Base-by-base conservation (phyloP, 2,113 vertebrate genomes). In the Pseudopipra pipra region DNA sequence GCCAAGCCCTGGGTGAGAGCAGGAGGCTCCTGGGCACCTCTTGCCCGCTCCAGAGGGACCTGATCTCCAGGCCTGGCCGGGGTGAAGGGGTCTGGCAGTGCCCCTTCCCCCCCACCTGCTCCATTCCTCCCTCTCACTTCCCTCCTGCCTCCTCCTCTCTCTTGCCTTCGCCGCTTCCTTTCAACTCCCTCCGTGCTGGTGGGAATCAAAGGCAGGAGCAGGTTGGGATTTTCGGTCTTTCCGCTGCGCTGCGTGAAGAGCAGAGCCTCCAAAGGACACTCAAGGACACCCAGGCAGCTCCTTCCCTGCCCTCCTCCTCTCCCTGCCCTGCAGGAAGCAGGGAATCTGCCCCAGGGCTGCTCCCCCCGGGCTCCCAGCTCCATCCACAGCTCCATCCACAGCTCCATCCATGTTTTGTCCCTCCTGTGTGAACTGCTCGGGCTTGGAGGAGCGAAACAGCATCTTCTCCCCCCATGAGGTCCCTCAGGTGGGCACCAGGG, bases 211-310 rank as follows among this genome's bases (percentile, higher is more conserved):
- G 89, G 66, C 58, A 43, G 44, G 77, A 93, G 56, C 89, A 83
- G 63, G 51, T 90, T 68, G 88, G 93, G 58, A 84, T 92, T 95
- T 83, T 87, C 72, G 78, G 56, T n/a, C 74, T 83, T 91, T 85
- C 84, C 59, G 16, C 93, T 95, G 94, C 55, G 10, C 78, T 65
- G 91, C 55, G 9, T 33, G 93, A 54, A 77, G 81, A 79, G 80
- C 90, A 35, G 66, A 89, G 74, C 84, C 54, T 82, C 74, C 61
- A 24, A 96, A 96, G 96, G 97, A 96, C 92, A 11, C 78, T 88
- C 96, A 96, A 96, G 96, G 97, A 92, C 96, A 28, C 46, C 2
- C 58, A 8, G 47, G 21, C 43, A 80, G 33, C 14, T 41, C 66
- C 52, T 70, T 33, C 70, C 52, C 54, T 55, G 59, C 83, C 61